Evolutionary conservation across 2,113 vertebrate genomes (phyloP).

Genomic region (Otus sunia): DNA sequence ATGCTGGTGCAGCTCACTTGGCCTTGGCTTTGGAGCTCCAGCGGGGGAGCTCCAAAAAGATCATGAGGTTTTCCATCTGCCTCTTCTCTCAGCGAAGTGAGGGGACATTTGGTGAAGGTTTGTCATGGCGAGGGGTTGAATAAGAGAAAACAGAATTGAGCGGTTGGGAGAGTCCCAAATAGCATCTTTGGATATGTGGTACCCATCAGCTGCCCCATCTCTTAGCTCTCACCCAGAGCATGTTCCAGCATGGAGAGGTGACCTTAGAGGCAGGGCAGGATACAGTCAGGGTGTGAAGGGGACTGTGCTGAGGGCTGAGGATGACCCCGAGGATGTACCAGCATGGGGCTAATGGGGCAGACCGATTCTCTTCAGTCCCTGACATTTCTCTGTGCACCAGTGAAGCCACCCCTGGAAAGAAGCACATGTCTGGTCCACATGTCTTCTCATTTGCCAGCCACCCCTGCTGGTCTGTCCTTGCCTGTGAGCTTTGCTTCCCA

Average conservation of each 20-base stretch:
- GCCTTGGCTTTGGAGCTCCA: not conserved
- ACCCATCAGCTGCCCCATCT: not conserved
- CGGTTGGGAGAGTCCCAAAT: not conserved
- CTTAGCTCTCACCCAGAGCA: not conserved
- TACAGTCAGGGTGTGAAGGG: not conserved
- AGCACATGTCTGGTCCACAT: rapidly evolving
- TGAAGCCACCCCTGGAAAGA: not conserved
- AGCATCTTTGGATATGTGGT: not conserved
- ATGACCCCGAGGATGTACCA: not conserved
- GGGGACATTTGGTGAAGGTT: not conserved
- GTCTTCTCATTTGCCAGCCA: not conserved
- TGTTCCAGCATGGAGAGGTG: not conserved
- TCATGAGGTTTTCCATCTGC: not conserved
- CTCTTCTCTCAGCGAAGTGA: not conserved
- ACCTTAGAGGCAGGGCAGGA: not conserved
- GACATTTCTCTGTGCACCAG: not conserved
- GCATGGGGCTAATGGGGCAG: rapidly evolving
- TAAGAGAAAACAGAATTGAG: not conserved
- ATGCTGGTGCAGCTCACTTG: not conserved
- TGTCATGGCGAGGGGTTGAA: not conserved
- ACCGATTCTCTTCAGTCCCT: not conserved
- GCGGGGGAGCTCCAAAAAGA: not conserved
- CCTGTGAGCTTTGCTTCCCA: not conserved
- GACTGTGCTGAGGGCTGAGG: not conserved
- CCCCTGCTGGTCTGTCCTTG: not conserved